These are phyloP conservation scores for Syngnathus typhle DNA, from an alignment of 2,113 vertebrate genomes.

Conservation along the genomic window DNA sequence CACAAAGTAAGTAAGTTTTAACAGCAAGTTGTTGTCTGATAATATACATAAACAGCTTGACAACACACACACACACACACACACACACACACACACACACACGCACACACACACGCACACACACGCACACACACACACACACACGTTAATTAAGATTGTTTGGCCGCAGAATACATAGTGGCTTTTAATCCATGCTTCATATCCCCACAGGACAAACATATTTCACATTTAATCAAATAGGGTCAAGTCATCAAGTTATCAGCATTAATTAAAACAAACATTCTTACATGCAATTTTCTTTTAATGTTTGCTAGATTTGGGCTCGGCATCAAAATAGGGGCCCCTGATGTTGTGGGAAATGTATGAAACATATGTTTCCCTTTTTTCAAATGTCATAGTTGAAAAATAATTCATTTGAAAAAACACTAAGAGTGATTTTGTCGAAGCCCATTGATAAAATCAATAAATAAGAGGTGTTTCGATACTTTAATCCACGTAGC, in stretches of 20 bases:
- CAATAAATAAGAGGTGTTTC: not conserved
- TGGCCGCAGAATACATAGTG: too few relatives aligned
- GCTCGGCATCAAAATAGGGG: not conserved
- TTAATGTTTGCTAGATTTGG: too few relatives aligned
- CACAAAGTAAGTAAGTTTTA: not conserved
- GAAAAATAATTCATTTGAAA: not conserved
- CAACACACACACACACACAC: too few relatives aligned
- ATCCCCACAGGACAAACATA: too few relatives aligned
- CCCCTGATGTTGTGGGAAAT: not conserved
- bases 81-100: too few relatives aligned
- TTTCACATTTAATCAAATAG: too few relatives aligned
- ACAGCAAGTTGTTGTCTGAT: not conserved
- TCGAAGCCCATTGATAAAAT: not conserved
- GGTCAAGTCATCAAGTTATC: too few relatives aligned
- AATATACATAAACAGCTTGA: not conserved
- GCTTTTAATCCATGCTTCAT: too few relatives aligned
- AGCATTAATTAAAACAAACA: too few relatives aligned
- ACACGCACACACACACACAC: too few relatives aligned
- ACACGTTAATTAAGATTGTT: not conserved
- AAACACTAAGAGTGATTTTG: not conserved
- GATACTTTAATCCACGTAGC: not conserved
- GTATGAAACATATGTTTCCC: not conserved
- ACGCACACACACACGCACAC: too few relatives aligned
- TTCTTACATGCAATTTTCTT: too few relatives aligned
- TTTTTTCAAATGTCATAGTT: not conserved